Evolutionary conservation across 2,113 vertebrate genomes (phyloP).

Genomic region (Thryonomys swinderianus): DNA sequence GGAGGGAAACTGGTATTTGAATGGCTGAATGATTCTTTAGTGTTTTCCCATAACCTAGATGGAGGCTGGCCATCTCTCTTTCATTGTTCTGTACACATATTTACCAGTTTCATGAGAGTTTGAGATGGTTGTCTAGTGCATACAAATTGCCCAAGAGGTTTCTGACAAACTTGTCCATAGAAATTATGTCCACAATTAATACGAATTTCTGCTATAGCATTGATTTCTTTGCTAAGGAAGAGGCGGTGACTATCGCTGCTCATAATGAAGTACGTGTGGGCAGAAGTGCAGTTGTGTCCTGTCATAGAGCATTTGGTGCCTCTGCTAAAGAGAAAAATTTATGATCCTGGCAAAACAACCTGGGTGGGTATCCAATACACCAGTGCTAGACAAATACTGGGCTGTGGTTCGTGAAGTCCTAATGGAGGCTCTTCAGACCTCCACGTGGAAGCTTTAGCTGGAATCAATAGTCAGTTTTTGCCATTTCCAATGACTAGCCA

Average conservation of each 20-base stretch:
- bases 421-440: background rate
- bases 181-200: constrained; percentile 21
- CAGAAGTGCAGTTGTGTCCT: background rate
- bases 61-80: constrained; percentile 11
- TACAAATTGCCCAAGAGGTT: constrained; percentile 29
- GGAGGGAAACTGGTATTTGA: background rate
- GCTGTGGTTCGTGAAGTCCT: background rate
- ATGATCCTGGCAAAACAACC: constrained; percentile 30
- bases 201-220: background rate
- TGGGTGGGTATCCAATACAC: background rate
- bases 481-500: background rate
- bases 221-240: constrained; percentile 50
- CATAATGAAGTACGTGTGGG: constrained; percentile 21
- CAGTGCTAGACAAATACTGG: background rate
- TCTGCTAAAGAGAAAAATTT: constrained; percentile 61
- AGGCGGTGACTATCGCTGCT: constrained; percentile 17
- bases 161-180: constrained; percentile 23
- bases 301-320: constrained; percentile 31
- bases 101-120: constrained; percentile 10
- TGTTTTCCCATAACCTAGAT: constrained; percentile 17
- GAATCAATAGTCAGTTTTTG: background rate
- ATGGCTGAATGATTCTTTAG: background rate
- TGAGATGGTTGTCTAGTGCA: constrained; percentile 17
- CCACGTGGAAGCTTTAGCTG: background rate
- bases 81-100: constrained; percentile 60